Evolutionary conservation across 2,113 vertebrate species (phyloP).

Genomic region (Saguinus midas): DNA sequence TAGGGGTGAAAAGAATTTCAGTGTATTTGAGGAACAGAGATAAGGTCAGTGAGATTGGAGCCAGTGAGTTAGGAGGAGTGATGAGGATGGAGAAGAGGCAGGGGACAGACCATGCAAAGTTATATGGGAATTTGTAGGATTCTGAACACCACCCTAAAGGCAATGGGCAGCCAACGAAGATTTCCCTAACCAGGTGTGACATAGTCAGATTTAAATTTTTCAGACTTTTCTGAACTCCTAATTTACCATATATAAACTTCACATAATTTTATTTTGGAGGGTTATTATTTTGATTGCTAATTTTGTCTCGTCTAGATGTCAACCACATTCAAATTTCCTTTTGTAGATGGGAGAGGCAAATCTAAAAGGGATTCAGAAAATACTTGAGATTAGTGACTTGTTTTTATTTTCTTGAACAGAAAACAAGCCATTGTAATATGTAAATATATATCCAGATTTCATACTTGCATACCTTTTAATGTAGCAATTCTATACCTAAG

Average conservation of each 20-base stretch:
- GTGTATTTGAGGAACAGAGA: neutral
- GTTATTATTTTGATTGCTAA: neutral
- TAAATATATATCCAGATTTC: neutral
- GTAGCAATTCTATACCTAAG: neutral
- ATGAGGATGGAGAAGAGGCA: neutral
- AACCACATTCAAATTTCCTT: neutral
- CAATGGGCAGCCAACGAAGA: neutral
- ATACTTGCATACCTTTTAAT: neutral
- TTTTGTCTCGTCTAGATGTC: neutral
- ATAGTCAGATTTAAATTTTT: neutral
- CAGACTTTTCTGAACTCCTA: neutral
- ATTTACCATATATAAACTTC: neutral
- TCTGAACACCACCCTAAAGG: neutral
- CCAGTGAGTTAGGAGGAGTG: neutral
- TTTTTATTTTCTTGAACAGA: neutral
- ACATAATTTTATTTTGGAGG: neutral
- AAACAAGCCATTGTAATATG: neutral
- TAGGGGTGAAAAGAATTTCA: neutral
- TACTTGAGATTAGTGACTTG: neutral
- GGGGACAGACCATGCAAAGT: neutral
- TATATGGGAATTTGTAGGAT: neutral
- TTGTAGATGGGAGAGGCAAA: neutral
- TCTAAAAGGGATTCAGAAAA: slow-evolving; percentile 11
- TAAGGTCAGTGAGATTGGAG: neutral
- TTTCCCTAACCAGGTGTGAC: neutral